Base-by-base conservation (phyloP, 2,797 vertebrate species). In the Hippopotamyrus pictus region DNA sequence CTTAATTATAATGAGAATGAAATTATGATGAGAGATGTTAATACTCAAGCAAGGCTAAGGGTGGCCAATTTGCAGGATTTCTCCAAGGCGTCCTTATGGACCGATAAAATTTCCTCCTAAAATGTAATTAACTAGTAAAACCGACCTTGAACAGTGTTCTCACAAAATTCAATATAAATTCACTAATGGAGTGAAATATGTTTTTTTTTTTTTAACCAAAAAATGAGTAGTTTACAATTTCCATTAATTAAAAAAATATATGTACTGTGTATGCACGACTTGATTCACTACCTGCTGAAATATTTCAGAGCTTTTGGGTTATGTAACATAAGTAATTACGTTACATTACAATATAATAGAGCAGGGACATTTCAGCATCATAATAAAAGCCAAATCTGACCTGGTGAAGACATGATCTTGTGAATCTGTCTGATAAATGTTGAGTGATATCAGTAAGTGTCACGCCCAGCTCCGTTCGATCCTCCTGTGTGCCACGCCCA, bases 21-120 rank as follows among this genome's bases (percentile, higher is more conserved):
- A 88, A 65, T 65, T 65, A 65, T 53, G 25, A 22, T 69, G 19
- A 69, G 44, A 88, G 54, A 46, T 50, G 87, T 65, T 65, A 69
- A 88, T 65, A 50, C 44, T 46, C 33, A 46, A 69, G 59, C 11
- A 46, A 22, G 41, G 87, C 25, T 33, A 62, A 46, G 46, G 87
- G 59, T 44, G 37, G 37, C 59, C 41, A 3, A 37, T 54, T n/a
- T 54, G 25, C 53, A 19, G 50, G 4, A 12, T 44, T 22, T 41
- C 41, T 69, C 19, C 2, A 33, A 88, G 59, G 54, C 57, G 0
- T 65, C 41, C 41, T 50, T 88, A 46, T 65, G 57, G 44, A 88
- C 59, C 48, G 87, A 69, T 65, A 88, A 88, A n/a, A 69, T 69
- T 88, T 44, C 57, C 41, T 7, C n/a, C 11, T 65, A 88, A 65